phyloP scores from a whole-genome alignment of 1,140 invertebrate genomes.

The Conopomorpha cramerella region DNA sequence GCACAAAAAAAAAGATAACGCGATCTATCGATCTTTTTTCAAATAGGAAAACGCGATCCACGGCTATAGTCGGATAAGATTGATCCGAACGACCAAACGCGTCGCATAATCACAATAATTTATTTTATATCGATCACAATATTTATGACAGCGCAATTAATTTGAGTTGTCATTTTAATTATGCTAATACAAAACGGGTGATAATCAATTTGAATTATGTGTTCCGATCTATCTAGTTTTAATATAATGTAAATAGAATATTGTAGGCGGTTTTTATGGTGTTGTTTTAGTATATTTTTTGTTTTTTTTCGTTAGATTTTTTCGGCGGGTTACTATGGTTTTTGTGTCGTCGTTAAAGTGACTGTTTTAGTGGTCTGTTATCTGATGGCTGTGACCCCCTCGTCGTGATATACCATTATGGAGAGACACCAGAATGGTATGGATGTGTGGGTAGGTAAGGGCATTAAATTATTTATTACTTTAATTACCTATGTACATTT shows the following conservation, averaged over 20 bases:
- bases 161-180: constrained; percentile 52
- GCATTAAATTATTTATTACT: too few relatives aligned
- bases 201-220: constrained; percentile 50
- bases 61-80: constrained; percentile 39
- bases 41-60: constrained; percentile 38
- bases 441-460: constrained; percentile 64
- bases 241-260: constrained; percentile 52
- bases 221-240: constrained; percentile 30
- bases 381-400: not conserved
- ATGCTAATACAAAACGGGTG: constrained; percentile 48
- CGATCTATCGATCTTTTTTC: constrained; percentile 55
- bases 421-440: constrained; percentile 61
- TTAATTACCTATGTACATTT: too few relatives aligned
- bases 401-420: constrained; percentile 33
- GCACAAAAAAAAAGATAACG: constrained; percentile 56
- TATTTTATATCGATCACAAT: constrained; percentile 33
- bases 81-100: constrained; percentile 42
- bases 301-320: too few relatives aligned
- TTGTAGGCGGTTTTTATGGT: constrained; percentile 37
- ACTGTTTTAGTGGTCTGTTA: constrained; percentile 12
- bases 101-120: constrained; percentile 11
- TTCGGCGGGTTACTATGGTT: constrained; percentile 11
- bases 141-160: constrained; percentile 49
- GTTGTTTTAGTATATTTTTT: too few relatives aligned
- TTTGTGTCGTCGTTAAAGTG: constrained; percentile 18